phyloP scores from a whole-genome alignment of 2,888 invertebrate species.

The Nyleta sp. region DNA sequence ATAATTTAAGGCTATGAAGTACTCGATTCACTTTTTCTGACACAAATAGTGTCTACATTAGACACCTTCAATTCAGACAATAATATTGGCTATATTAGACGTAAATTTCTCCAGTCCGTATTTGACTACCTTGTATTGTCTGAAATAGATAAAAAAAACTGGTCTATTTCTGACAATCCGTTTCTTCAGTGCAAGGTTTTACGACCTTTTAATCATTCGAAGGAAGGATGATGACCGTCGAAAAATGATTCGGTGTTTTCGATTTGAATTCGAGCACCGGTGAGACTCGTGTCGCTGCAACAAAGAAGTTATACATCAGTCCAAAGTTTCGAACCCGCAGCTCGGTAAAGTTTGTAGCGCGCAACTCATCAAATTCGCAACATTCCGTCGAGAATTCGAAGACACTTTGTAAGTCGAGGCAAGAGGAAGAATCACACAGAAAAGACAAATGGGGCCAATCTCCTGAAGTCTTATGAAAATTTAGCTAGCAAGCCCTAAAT shows the following conservation, averaged over 20 bases:
- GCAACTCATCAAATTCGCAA: constrained; percentile 51
- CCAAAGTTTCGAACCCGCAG: constrained; percentile 12
- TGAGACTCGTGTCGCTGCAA: background rate
- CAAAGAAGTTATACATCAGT: constrained; percentile 40
- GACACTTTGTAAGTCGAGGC: constrained; percentile 46
- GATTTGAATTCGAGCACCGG: background rate
- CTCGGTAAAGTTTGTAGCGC: constrained; percentile 21
- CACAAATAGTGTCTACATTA: no score
- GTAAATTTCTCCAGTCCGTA: no score
- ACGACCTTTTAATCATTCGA: background rate
- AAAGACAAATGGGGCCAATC: constrained; percentile 69
- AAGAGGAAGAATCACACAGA: constrained; percentile 57
- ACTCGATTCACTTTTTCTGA: no score
- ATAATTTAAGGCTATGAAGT: no score
- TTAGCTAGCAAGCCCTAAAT: constrained; percentile 78
- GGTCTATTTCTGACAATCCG: no score
- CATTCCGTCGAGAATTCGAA: constrained; percentile 47
- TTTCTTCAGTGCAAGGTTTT: no score
- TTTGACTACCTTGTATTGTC: no score
- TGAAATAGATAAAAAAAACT: no score
- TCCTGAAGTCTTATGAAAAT: constrained; percentile 76
- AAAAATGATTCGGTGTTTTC: constrained; percentile 2
- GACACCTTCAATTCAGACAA: no score
- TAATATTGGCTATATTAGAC: no score
- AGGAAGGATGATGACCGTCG: background rate